Base-by-base conservation (phyloP, 1,140 invertebrate genomes). In the Drosophila simulans region DNA sequence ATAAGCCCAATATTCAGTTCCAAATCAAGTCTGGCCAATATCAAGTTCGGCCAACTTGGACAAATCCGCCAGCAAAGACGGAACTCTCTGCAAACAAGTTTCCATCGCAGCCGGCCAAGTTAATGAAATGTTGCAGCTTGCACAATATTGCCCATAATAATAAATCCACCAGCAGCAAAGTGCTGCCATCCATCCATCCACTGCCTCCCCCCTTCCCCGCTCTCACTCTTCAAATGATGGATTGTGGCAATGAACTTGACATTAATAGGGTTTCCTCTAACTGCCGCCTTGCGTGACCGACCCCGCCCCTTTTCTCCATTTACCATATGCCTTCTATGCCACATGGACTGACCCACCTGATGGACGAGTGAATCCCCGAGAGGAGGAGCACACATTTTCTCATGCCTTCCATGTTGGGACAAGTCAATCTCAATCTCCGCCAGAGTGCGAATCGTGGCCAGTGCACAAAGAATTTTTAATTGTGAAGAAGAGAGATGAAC, bases 231-330 rank as follows among this genome's bases (percentile, higher is more conserved):
- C 15, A 12, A 1, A 27, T 78, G 59, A 81, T 70, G 62, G 63
- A 74, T 83, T 86, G 80, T 86, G 81, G 71, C 81, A 91, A 86
- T 90, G 82, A 90, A 91, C 90, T 89, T 91, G 90, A 90, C 90
- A 90, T 81, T 91, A 78, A 90, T 91, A 90, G 68, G 89, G 90
- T 57, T 91, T 91, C 84, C 63, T 59, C 43, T 42, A 58, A 20
- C 45, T 58, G 48, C 58, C 60, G 48, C 64, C 51, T 82, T 45
- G 77, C 78, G 66, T 80, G 78, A 54, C 70, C 66, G 57, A 22
- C 70, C 55, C 35, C 42, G 64, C 51, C 64, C n/a, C 51, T 40
- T 5, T 15, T 1, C 37, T 27, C 15, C 22, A 43, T 49, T 52
- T 53, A 34, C 37, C 22, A 40, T 48, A 48, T 46, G 8, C 27